These are phyloP conservation scores for Sorex araneus DNA, from an alignment of 2,113 vertebrate genomes.

Conservation along the genomic window DNA sequence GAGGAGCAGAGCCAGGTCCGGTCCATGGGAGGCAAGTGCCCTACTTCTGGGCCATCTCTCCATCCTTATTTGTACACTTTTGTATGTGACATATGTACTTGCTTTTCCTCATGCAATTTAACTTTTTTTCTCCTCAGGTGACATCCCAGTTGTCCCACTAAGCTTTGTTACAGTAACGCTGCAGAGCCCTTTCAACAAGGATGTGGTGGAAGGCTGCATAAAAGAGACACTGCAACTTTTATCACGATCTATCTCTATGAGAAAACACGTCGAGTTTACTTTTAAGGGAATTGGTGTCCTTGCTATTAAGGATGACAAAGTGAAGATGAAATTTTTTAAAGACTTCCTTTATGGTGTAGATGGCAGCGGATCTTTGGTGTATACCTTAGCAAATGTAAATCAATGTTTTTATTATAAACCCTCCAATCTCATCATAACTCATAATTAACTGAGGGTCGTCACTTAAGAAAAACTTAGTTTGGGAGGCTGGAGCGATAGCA, in stretches of 20 bases:
- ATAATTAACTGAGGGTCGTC: background rate
- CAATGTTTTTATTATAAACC: conserved; percentile 39
- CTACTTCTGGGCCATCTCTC: too few relatives aligned
- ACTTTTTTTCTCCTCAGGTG: conserved; percentile 82
- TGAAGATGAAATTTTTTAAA: conserved; percentile 92
- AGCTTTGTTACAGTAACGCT: conserved; percentile 89
- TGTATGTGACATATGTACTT: background rate
- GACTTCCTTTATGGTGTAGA: conserved; percentile 90
- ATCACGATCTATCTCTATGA: conserved; percentile 85
- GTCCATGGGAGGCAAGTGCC: too few relatives aligned
- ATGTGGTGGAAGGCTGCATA: conserved; percentile 88
- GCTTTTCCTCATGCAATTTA: background rate
- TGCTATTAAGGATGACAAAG: conserved; percentile 87
- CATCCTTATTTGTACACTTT: background rate
- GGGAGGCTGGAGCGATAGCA: too few relatives aligned
- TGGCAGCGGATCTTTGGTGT: conserved; percentile 83
- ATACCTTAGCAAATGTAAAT: conserved; percentile 88
- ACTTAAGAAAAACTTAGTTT: conserved; percentile 37
- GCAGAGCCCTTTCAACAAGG: conserved; percentile 86
- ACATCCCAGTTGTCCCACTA: conserved; percentile 90
- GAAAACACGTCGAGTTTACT: conserved; percentile 85
- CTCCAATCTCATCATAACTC: background rate
- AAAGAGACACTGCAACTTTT: conserved; percentile 89
- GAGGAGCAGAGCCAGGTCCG: too few relatives aligned
- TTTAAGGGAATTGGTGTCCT: conserved; percentile 91